Conservation (phyloP, 1,140 invertebrate species). For the Brachionus rubens region DNA sequence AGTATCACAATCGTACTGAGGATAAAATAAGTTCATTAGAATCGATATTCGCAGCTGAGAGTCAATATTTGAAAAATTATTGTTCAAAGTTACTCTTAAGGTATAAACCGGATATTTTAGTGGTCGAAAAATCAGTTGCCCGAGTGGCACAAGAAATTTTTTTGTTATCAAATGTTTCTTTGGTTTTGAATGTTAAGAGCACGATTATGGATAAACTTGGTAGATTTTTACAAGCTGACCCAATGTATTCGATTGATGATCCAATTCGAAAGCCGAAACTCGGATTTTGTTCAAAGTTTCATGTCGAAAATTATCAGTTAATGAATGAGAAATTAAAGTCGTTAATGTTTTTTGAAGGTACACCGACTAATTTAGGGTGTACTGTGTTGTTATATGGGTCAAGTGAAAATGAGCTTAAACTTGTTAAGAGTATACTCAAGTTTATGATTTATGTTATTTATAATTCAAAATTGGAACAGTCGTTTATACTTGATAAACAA, state of each 20-base stretch:
- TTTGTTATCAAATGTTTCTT: slow-evolving; percentile 73
- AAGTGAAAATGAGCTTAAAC: slow-evolving; percentile 70
- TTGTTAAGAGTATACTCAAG: slow-evolving; percentile 67
- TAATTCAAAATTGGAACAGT: slow-evolving; percentile 83
- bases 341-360: slow-evolving; percentile 88
- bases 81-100: slow-evolving; percentile 77
- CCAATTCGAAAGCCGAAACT: slow-evolving; percentile 76
- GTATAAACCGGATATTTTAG: slow-evolving; percentile 77
- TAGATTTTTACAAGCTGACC: slow-evolving; percentile 76
- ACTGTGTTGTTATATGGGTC: slow-evolving; percentile 82
- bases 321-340: slow-evolving; percentile 68
- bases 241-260: slow-evolving; percentile 83
- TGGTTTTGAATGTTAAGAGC: slow-evolving; percentile 82
- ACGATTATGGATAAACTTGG: slow-evolving; percentile 78
- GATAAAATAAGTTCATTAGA: slow-evolving; percentile 84
- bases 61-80: slow-evolving; percentile 80
- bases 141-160: slow-evolving; percentile 77
- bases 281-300: slow-evolving; percentile 81
- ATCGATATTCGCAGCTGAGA: slow-evolving; percentile 72
- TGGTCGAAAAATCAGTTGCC: slow-evolving; percentile 84
- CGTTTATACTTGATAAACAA: slow-evolving; percentile 80
- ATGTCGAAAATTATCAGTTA: slow-evolving; percentile 66
- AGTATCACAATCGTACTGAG: slow-evolving; percentile 80
- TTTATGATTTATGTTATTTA: slow-evolving; percentile 82
- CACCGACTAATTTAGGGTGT: slow-evolving; percentile 77